phyloP scores from a whole-genome alignment of 2,797 vertebrate genomes.

The Muscicapa striata region DNA sequence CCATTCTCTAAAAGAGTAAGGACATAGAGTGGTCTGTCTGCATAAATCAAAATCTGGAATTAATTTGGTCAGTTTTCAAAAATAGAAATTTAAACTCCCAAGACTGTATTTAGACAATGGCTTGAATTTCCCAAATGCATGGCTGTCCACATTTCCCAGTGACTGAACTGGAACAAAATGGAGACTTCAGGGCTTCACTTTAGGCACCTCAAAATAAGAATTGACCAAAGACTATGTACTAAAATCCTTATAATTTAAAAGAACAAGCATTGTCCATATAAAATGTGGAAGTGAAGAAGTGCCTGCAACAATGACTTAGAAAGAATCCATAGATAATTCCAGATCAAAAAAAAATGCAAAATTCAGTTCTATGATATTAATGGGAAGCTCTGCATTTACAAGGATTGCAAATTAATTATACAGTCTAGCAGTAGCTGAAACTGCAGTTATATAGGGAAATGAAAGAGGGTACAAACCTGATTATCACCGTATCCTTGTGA shows the following conservation, averaged over 20 bases:
- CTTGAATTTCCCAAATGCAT: background rate
- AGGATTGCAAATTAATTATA: background rate
- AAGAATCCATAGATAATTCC: background rate
- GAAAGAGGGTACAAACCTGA: background rate
- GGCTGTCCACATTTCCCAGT: background rate
- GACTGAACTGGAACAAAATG: background rate
- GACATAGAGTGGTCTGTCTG: background rate
- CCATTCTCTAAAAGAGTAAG: background rate
- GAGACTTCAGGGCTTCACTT: background rate
- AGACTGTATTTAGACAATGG: background rate
- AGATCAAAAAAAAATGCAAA: background rate
- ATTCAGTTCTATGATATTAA: background rate
- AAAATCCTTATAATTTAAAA: background rate
- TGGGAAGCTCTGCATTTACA: background rate
- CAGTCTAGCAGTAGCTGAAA: background rate
- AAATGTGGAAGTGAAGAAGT: background rate
- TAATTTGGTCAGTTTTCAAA: background rate
- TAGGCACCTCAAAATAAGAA: background rate
- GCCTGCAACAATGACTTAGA: background rate
- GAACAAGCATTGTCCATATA: background rate
- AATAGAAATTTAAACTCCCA: background rate
- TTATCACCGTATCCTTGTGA: background rate
- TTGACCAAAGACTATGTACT: background rate
- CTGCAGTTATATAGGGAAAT: background rate
- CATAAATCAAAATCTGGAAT: background rate